Evolutionary conservation across 2,797 vertebrate species (phyloP).

Genomic region (Amphiprion clarkii): DNA sequence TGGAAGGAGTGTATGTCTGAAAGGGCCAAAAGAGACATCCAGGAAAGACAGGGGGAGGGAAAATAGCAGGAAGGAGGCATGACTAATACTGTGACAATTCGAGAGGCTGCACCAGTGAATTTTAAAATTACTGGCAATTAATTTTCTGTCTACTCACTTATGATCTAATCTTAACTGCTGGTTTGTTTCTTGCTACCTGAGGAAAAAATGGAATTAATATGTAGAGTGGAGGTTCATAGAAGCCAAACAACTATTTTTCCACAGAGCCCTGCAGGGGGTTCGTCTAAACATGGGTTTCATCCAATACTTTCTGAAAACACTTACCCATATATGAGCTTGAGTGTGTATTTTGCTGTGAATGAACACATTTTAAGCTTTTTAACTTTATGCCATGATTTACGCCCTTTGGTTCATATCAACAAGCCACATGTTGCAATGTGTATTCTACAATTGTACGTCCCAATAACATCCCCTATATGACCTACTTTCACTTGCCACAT

Average conservation of each 20-base stretch:
- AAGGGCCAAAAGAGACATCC: too few relatives aligned
- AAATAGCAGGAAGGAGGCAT: too few relatives aligned
- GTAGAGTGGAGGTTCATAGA: too few relatives aligned
- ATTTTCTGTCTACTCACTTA: too few relatives aligned
- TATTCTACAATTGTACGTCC: slow-evolving; percentile 14
- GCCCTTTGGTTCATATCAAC: not conserved
- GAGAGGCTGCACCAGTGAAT: too few relatives aligned
- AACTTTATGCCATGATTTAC: not conserved
- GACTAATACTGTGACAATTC: too few relatives aligned
- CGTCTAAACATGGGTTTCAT: not conserved
- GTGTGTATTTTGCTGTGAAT: not conserved
- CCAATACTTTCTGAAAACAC: not conserved
- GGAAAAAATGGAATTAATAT: too few relatives aligned
- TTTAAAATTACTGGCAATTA: too few relatives aligned
- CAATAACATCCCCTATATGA: slow-evolving; percentile 27
- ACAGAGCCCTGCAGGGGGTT: not conserved
- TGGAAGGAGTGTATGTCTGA: too few relatives aligned
- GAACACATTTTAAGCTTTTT: not conserved
- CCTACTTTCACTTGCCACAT: slow-evolving; percentile 39
- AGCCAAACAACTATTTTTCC: not conserved
- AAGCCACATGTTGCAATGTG: not conserved
- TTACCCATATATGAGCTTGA: not conserved
- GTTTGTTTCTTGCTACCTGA: too few relatives aligned
- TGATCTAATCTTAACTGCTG: too few relatives aligned
- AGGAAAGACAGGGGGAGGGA: too few relatives aligned